Base-by-base conservation (phyloP, 2,888 invertebrate genomes). In the Melanostoma scalare region DNA sequence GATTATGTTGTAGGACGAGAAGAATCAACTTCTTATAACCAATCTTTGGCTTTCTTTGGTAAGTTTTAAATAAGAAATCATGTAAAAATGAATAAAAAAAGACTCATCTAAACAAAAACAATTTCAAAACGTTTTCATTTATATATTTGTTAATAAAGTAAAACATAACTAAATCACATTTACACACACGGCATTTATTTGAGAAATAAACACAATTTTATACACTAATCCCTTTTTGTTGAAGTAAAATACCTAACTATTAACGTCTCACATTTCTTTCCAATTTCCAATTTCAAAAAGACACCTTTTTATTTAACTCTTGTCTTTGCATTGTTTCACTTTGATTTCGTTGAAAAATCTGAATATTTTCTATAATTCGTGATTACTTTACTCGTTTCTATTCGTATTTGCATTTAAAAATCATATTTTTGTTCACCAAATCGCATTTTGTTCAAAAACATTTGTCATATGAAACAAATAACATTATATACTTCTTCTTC, bases 21-120 rank as follows among this genome's bases (percentile, higher is more conserved):
- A 96, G 95, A 96, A 96, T 94, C 96, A 96, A 95, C 95, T 96
- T 94, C 95, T 97, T 94, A 96, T 96, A 93, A 95, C 96, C 94
- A 96, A 96, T 95, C 96, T 96, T 94, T 97, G 96, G 96, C 96
- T 96, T 94, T 96, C 96, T 94, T 95, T 96, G 96, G 96, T 96
- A 95, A 96, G 96, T 96, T 89, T 87, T 75, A 88, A 92, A 92
- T 92, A 90, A 90, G 88, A 91, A 89, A 92, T 90, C 86, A 87
- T 81, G 86, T 88, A 89, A 87, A 72, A 68, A 55, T 61, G 67
- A 85, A 60, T 58, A 69, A 85, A 80, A 65, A 76, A 67, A 73
- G 75, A 75, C 52, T 67, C 53, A 53, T 63, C 30, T 86, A 87
- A 86, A 68, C 78, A 53, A 84, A 44, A 48, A 36, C 33, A 48